phyloP scores from a whole-genome alignment of 1,140 invertebrate species.

The Telenomus remus region DNA sequence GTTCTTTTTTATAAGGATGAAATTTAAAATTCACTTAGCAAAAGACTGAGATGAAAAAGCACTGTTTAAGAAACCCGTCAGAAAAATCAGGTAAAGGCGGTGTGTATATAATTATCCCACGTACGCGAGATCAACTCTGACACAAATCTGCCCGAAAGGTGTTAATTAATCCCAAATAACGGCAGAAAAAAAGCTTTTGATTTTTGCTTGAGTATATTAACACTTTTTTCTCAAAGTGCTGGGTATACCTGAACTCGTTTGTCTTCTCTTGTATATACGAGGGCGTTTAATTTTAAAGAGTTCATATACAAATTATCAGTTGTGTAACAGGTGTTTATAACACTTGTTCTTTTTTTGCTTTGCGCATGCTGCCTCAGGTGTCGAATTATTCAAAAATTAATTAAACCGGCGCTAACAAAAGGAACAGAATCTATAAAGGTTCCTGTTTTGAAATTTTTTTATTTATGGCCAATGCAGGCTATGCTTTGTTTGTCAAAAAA shows the following conservation, averaged over 20 bases:
- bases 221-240: neutral
- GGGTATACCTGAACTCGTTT: constrained; percentile 8
- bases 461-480: too few relatives aligned
- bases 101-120: too few relatives aligned
- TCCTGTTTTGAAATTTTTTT: neutral
- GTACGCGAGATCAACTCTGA: neutral
- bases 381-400: constrained; percentile 16
- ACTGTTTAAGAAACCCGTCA: too few relatives aligned
- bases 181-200: constrained; percentile 2
- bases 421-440: neutral
- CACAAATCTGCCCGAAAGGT: constrained; percentile 10
- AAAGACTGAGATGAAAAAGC: neutral
- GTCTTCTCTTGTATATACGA: neutral
- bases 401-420: constrained; percentile 1
- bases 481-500: too few relatives aligned
- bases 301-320: constrained; percentile 16
- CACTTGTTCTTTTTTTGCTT: constrained; percentile 3
- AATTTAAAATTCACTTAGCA: neutral
- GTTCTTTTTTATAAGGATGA: neutral
- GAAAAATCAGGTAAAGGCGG: too few relatives aligned
- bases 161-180: constrained; percentile 26
- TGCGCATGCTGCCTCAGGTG: neutral
- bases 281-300: neutral
- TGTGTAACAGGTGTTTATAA: constrained; percentile 31
- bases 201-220: constrained; percentile 10